Conservation (phyloP, 2,797 vertebrate genomes). For the Sebastes alutus region DNA sequence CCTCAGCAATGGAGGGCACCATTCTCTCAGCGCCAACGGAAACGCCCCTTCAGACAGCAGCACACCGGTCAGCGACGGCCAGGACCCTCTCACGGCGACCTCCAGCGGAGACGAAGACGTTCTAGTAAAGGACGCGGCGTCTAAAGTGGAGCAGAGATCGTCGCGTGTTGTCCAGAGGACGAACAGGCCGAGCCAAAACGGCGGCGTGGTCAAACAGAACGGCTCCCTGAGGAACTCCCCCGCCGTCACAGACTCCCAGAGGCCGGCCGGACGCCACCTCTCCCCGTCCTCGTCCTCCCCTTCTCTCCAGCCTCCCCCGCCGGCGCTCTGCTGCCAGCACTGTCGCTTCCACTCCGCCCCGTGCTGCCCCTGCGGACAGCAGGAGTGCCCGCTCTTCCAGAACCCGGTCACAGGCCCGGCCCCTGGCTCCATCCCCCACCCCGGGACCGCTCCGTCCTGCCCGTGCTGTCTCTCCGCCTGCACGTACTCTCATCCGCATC, state of each 20-base stretch:
- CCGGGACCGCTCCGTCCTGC: slow-evolving; percentile 49
- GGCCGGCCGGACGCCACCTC: slow-evolving; percentile 68
- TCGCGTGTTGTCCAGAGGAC: slow-evolving; percentile 13
- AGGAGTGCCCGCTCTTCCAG: slow-evolving; percentile 86
- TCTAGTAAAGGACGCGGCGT: not conserved
- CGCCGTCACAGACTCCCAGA: slow-evolving; percentile 82
- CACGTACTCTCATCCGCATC: slow-evolving; percentile 57
- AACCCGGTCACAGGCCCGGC: slow-evolving; percentile 55
- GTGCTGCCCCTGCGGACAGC: slow-evolving; percentile 82
- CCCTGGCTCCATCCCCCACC: slow-evolving; percentile 46
- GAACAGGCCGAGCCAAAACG: slow-evolving; percentile 78
- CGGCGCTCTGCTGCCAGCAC: slow-evolving; percentile 83
- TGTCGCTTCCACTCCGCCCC: slow-evolving; percentile 86
- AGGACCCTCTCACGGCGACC: slow-evolving; percentile 40
- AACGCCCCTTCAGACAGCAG: slow-evolving; percentile 18
- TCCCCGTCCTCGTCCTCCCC: slow-evolving; percentile 38
- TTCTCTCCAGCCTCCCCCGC: slow-evolving; percentile 39
- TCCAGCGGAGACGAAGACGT: slow-evolving; percentile 44
- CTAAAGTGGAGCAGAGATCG: slow-evolving; percentile 20
- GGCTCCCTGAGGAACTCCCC: slow-evolving; percentile 80
- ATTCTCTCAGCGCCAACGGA: slow-evolving; percentile 49
- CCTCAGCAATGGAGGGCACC: slow-evolving; percentile 82
- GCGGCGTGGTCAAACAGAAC: slow-evolving; percentile 83
- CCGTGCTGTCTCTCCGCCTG: slow-evolving; percentile 87
- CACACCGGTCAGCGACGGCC: slow-evolving; percentile 5